Base-by-base conservation (phyloP, 2,888 invertebrate genomes). In the Bombylius major region DNA sequence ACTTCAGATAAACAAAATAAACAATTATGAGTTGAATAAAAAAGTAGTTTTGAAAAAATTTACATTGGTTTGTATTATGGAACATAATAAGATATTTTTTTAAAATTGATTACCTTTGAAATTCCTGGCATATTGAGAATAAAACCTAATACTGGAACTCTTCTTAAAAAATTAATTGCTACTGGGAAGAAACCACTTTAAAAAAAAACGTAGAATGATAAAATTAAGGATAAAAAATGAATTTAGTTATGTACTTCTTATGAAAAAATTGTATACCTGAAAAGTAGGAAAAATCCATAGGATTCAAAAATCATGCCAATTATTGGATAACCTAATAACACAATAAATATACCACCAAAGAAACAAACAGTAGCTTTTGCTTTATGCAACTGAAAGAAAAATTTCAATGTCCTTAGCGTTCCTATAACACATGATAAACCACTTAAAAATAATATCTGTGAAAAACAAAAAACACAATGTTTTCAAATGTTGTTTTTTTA, bases 351-450 rank as follows among this genome's bases (percentile, higher is more conserved):
- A 4, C 99, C 99, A 13, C 92, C 90, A 68, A 97, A 88, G 76
- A 97, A 97, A 0, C 90, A 86, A 2, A 83, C 75, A 0, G 92
- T 87, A 0, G 91, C 97, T 79, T 89, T 93, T 53, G 90, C 77
- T 80, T 98, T 99, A 72, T 97, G 96, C 62, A 85, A 77, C 77
- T 99, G 98, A 75, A 99, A 99, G 78, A 99, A 99, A 75, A 99
- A 99, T 68, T 91, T 83, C 67, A 97, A 86, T 8, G 98, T 98
- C 69, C 97, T 77, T 72, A 94, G 90, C 34, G 97, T 79, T 3
- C 99, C 99, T 69, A 98, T 98, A 12, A 98, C 93, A 75, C 97
- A 95, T 14, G 89, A 91, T 54, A 99, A 79, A 2, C 99, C 99
- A 63, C 86, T 82, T 64, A 99, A 87, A 75, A 99, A 99, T 36